These are phyloP conservation scores for Liodrosophila aerea DNA, from an alignment of 2,888 invertebrate species.

Conservation along the genomic window DNA sequence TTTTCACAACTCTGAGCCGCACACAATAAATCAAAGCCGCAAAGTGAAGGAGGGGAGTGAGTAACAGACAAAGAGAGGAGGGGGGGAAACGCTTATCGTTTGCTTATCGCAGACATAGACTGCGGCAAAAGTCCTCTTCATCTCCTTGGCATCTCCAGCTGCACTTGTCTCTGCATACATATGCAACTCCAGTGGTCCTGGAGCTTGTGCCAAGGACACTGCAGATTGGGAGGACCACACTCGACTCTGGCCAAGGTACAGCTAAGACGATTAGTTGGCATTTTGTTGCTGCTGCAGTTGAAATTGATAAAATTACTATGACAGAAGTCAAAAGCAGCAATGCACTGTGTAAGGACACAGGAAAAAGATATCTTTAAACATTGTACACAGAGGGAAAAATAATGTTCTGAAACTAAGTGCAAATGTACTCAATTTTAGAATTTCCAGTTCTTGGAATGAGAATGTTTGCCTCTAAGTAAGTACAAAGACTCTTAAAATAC, in stretches of 20 bases:
- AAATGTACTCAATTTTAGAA: too few relatives aligned
- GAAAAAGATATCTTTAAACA: too few relatives aligned
- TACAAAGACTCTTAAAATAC: too few relatives aligned
- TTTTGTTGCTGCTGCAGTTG: constrained; percentile 33
- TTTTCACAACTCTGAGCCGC: constrained; percentile 64
- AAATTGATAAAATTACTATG: constrained; percentile 61
- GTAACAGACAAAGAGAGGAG: not conserved
- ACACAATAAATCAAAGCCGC: constrained; percentile 71
- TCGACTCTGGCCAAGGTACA: constrained; percentile 26
- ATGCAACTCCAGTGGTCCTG: constrained; percentile 29
- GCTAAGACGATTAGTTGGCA: constrained; percentile 58
- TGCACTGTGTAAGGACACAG: not conserved
- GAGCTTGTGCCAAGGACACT: constrained; percentile 67
- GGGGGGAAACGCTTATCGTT: constrained; percentile 30
- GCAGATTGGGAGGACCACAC: constrained; percentile 32
- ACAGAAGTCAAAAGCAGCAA: constrained; percentile 29
- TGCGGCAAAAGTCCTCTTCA: constrained; percentile 51
- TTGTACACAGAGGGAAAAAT: not conserved
- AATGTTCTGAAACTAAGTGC: not conserved
- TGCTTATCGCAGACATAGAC: constrained; percentile 43
- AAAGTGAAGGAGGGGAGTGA: not conserved
- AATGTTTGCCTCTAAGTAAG: too few relatives aligned
- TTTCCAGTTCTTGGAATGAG: too few relatives aligned
- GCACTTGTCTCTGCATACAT: constrained; percentile 24
- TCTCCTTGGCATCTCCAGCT: constrained; percentile 7